These are phyloP conservation scores for Fukomys damarensis DNA, from an alignment of 2,113 vertebrate species.

Conservation along the genomic window DNA sequence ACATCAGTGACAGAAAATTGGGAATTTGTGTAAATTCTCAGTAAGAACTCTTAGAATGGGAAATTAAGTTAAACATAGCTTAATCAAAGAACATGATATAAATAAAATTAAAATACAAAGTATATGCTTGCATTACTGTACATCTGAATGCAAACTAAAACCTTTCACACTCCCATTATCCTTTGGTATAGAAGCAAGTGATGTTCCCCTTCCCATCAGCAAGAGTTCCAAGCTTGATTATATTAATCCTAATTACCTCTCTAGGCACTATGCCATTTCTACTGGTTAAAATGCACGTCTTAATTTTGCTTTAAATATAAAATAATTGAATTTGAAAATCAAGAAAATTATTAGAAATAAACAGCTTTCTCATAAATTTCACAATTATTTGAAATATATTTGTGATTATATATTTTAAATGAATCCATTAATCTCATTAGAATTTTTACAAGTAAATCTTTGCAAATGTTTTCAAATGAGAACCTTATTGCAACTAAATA, in stretches of 20 bases:
- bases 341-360: background rate
- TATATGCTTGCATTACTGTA: background rate
- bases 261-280: constrained; percentile 8
- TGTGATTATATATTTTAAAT: constrained; percentile 25
- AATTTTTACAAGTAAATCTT: constrained; percentile 31
- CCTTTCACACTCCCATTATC: background rate
- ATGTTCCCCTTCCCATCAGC: background rate
- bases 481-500: constrained; percentile 23
- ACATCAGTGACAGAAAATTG: background rate
- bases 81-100: background rate
- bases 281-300: background rate
- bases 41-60: constrained; percentile 5
- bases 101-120: constrained; percentile 28
- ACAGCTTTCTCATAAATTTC: background rate
- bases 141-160: constrained; percentile 48
- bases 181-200: constrained; percentile 32
- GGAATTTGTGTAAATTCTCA: constrained; percentile 41
- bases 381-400: constrained; percentile 17
- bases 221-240: background rate
- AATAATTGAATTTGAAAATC: background rate
- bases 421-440: constrained; percentile 27
- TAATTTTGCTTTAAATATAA: background rate
- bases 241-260: background rate
- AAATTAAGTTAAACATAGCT: constrained; percentile 32
- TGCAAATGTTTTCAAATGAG: background rate